phyloP scores from a whole-genome alignment of 2,113 vertebrate species.

The Nyctereutes procyonoides region DNA sequence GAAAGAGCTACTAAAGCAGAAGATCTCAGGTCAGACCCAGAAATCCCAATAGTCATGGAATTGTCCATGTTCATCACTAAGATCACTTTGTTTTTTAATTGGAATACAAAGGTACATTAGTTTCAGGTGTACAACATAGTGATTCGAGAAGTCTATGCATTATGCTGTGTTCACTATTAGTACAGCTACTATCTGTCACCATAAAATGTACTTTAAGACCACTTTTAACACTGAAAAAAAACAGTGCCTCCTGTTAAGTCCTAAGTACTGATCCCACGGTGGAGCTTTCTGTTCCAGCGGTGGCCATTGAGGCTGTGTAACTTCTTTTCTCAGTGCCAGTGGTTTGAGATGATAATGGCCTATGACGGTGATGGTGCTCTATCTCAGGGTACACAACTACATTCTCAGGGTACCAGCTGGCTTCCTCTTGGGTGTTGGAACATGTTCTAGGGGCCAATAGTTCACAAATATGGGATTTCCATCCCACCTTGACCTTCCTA shows the following conservation, averaged over 20 bases:
- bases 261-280: accelerated
- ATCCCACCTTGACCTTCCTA: background rate
- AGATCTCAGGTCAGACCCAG: background rate
- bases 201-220: background rate
- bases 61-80: background rate
- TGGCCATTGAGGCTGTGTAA: background rate
- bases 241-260: background rate
- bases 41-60: background rate
- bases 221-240: background rate
- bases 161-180: background rate
- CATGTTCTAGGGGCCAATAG: background rate
- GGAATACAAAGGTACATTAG: background rate
- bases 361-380: background rate
- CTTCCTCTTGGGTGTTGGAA: background rate
- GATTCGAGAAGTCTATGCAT: background rate
- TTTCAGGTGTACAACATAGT: background rate
- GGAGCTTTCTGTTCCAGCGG: background rate
- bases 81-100: background rate
- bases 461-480: background rate
- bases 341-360: background rate
- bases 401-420: background rate
- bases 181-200: background rate
- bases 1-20: background rate
- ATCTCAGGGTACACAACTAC: background rate
- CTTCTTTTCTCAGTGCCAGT: background rate